Conservation (phyloP, 2,888 invertebrate species). For the Gastrophysa polygoni region DNA sequence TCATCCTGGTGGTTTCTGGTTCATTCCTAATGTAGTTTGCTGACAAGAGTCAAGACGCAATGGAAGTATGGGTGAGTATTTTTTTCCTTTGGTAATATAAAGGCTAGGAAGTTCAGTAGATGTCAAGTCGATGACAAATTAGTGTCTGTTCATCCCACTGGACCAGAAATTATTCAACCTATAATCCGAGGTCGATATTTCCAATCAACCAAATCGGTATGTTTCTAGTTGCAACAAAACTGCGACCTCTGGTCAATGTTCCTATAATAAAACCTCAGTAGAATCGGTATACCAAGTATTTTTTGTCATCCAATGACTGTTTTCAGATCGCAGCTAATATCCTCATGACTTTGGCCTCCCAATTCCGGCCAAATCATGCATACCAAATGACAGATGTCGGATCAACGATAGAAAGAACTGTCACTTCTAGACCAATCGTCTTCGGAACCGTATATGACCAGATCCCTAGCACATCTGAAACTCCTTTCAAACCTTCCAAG, state of each 20-base stretch:
- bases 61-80: not conserved
- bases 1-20: not conserved
- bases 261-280: too few relatives aligned
- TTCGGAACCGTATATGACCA: slow-evolving; percentile 3
- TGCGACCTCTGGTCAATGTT: too few relatives aligned
- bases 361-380: not conserved
- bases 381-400: slow-evolving; percentile 1
- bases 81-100: too few relatives aligned
- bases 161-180: too few relatives aligned
- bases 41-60: not conserved
- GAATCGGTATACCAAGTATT: too few relatives aligned
- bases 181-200: too few relatives aligned
- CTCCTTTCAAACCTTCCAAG: slow-evolving; percentile 27
- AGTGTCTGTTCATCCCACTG: too few relatives aligned
- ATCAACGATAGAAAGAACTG: slow-evolving; percentile 8
- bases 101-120: too few relatives aligned
- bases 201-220: too few relatives aligned
- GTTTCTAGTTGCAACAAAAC: too few relatives aligned
- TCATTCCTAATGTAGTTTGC: not conserved
- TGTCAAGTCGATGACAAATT: too few relatives aligned
- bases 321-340: slow-evolving; percentile 3
- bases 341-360: not conserved
- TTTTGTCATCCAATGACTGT: too few relatives aligned
- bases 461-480: not conserved
- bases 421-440: slow-evolving; percentile 18